These are phyloP conservation scores for Protaetia brevitarsis DNA, from an alignment of 1,140 invertebrate species.

Conservation along the genomic window DNA sequence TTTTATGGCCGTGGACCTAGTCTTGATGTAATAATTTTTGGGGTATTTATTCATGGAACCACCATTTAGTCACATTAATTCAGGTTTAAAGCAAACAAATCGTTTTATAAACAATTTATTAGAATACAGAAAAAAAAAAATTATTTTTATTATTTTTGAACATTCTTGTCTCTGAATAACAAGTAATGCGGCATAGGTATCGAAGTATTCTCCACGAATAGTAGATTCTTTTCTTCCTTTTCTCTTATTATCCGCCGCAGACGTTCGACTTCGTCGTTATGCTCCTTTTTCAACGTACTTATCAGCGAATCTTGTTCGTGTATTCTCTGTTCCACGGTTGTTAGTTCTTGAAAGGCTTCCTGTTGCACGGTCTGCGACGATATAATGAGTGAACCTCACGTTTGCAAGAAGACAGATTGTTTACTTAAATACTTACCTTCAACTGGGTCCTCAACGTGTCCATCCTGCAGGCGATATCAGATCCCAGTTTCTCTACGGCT, in stretches of 20 bases:
- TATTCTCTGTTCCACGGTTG: conserved; percentile 53
- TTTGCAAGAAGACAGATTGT: conserved; percentile 1
- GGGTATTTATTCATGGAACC: too few relatives aligned
- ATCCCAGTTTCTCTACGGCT: conserved; percentile 52
- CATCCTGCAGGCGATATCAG: conserved; percentile 53
- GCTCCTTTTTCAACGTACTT: conserved; percentile 52
- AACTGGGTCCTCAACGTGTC: conserved; percentile 53
- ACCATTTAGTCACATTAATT: too few relatives aligned
- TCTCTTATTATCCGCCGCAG: conserved; percentile 52
- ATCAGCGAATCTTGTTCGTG: conserved; percentile 52
- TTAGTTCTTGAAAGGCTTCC: conserved; percentile 54
- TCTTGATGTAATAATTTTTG: too few relatives aligned
- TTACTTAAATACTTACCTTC: conserved; percentile 47
- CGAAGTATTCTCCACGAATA: conserved; percentile 27
- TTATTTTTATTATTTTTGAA: too few relatives aligned
- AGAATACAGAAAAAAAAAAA: too few relatives aligned
- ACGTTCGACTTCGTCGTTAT: conserved; percentile 52
- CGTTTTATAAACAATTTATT: too few relatives aligned
- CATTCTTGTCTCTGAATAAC: conserved; percentile 44
- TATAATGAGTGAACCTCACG: not conserved
- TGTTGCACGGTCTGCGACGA: conserved; percentile 53
- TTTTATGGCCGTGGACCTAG: too few relatives aligned
- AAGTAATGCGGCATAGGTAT: conserved; percentile 39
- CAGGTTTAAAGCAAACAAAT: too few relatives aligned
- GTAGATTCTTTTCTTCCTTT: conserved; percentile 52